Evolutionary conservation across 1,140 invertebrate genomes (phyloP).

Genomic region (Trichonephila inaurata): DNA sequence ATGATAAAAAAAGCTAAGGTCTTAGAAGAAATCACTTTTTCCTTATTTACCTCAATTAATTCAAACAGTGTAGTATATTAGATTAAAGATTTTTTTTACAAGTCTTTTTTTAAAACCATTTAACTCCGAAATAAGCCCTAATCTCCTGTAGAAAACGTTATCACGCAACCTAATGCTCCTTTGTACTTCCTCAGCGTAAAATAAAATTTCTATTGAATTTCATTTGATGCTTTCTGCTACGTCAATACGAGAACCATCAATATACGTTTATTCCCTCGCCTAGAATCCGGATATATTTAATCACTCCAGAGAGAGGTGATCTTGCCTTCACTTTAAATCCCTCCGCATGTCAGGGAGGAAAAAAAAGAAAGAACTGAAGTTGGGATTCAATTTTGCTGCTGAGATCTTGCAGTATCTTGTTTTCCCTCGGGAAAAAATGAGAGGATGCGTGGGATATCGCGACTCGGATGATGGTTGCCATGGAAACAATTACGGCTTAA

Average conservation of each 20-base stretch:
- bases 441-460: neutral
- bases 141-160: neutral
- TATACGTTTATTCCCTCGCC: neutral
- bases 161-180: neutral
- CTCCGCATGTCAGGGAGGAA: neutral
- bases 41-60: too few species aligned
- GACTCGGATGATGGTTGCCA: slow-evolving; percentile 16
- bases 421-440: neutral
- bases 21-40: too few species aligned
- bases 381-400: neutral
- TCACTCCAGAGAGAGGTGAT: neutral
- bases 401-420: neutral
- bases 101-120: neutral
- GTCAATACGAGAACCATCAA: neutral
- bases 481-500: slow-evolving; percentile 31
- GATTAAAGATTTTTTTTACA: neutral
- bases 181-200: neutral
- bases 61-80: too few species aligned
- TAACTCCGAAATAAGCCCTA: neutral
- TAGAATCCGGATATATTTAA: slow-evolving; percentile 1
- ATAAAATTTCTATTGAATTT: slow-evolving; percentile 21
- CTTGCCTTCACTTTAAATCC: slow-evolving; percentile 9
- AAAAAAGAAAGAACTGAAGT: neutral
- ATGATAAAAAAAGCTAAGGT: too few species aligned
- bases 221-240: neutral